Evolutionary conservation across 1,140 invertebrate species (phyloP).

Genomic region (Drosophila prosaltans): DNA sequence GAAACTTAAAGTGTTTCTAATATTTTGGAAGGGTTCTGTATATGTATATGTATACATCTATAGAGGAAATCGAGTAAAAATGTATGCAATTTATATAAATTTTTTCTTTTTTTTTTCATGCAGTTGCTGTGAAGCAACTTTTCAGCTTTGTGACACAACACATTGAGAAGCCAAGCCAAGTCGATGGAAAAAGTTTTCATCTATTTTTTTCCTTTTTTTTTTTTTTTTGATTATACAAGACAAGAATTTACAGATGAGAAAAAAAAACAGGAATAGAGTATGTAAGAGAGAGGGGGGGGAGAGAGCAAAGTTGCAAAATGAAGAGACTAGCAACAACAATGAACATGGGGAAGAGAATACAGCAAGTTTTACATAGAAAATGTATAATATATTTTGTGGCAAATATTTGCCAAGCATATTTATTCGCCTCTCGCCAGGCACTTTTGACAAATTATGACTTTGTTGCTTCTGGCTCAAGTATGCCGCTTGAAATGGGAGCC

Average conservation of each 20-base stretch:
- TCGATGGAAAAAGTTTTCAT: slow-evolving; percentile 46
- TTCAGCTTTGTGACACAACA: slow-evolving; percentile 12
- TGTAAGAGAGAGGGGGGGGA: neutral
- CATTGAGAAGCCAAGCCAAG: slow-evolving; percentile 31
- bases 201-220: slow-evolving; percentile 3
- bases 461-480: slow-evolving; percentile 33
- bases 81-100: neutral
- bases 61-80: neutral
- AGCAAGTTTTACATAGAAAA: slow-evolving; percentile 51
- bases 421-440: slow-evolving; percentile 49
- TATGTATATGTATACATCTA: neutral
- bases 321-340: slow-evolving; percentile 28
- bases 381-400: slow-evolving; percentile 53
- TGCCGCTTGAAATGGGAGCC: slow-evolving; percentile 2
- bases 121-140: slow-evolving; percentile 18
- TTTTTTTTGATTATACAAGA: slow-evolving; percentile 39
- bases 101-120: slow-evolving; percentile 4
- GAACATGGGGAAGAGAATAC: neutral
- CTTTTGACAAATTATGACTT: slow-evolving; percentile 80
- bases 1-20: too few relatives aligned
- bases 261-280: neutral
- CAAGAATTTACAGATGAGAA: slow-evolving; percentile 56
- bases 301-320: slow-evolving; percentile 29
- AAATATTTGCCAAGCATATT: slow-evolving; percentile 72
- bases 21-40: neutral